These are phyloP conservation scores for Thalpophila matura DNA, from an alignment of 2,888 invertebrate species.

Conservation along the genomic window DNA sequence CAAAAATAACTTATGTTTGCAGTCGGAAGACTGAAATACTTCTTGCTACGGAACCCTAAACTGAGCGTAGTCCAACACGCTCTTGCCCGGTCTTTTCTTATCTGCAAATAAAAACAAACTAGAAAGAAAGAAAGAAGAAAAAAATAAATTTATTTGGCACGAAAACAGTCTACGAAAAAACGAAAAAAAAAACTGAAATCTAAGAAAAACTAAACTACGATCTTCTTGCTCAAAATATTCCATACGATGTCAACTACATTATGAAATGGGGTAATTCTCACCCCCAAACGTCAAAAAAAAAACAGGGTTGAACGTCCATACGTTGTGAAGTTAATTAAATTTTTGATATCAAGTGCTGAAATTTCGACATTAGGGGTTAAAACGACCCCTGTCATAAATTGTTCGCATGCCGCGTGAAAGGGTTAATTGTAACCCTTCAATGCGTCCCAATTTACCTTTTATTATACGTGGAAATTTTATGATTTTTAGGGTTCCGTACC, in stretches of 20 bases:
- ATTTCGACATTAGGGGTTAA: conserved; percentile 24
- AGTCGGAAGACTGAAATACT: too few species aligned
- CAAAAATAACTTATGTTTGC: too few species aligned
- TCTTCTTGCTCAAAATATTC: too few species aligned
- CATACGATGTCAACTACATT: background rate
- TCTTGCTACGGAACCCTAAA: too few species aligned
- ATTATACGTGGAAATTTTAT: background rate
- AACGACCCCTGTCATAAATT: conserved; percentile 45
- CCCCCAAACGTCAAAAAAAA: background rate
- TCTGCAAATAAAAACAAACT: too few species aligned
- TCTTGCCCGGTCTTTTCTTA: too few species aligned
- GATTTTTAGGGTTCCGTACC: background rate
- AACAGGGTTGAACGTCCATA: background rate
- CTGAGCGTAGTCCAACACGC: too few species aligned
- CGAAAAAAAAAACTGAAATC: too few species aligned
- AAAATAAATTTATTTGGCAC: too few species aligned
- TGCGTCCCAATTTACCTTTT: conserved; percentile 31
- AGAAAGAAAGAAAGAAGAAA: too few species aligned
- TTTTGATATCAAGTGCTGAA: conserved; percentile 51
- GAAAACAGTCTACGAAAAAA: too few species aligned
- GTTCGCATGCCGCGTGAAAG: conserved; percentile 43
- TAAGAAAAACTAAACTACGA: too few species aligned
- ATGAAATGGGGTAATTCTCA: background rate
- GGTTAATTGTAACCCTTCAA: conserved; percentile 22
- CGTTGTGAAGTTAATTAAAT: conserved; percentile 47